Conservation (phyloP, 2,113 vertebrate species). For the Lontra canadensis region DNA sequence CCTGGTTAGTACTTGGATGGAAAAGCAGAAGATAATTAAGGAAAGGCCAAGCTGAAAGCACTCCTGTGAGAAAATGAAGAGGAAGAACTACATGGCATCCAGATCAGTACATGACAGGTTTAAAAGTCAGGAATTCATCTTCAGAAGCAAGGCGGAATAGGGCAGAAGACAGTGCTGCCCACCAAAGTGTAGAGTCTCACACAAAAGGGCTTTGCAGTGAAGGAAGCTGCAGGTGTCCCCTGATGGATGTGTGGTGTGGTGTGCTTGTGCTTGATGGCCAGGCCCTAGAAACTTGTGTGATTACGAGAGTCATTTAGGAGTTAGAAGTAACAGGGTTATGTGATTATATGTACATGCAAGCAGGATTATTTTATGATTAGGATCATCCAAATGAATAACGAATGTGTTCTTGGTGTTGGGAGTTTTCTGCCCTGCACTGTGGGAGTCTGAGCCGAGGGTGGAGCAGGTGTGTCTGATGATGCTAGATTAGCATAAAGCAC, state of each 20-base stretch:
- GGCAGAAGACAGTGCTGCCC: neutral
- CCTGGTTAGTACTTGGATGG: no score
- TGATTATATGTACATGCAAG: neutral
- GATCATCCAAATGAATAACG: neutral
- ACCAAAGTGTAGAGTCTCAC: neutral
- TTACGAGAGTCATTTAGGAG: neutral
- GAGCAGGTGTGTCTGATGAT: neutral
- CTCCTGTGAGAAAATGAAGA: neutral
- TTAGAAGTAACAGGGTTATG: neutral
- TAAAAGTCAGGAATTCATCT: neutral
- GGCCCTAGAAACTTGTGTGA: neutral
- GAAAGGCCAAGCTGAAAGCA: neutral
- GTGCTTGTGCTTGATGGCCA: neutral
- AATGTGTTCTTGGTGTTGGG: neutral
- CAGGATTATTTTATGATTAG: neutral
- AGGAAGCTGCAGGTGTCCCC: neutral
- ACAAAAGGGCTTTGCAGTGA: neutral
- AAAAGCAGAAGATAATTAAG: neutral
- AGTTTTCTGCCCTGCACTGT: neutral
- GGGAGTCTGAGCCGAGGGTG: neutral
- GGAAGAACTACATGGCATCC: neutral
- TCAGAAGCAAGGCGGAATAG: neutral
- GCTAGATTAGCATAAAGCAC: neutral
- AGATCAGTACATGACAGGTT: neutral
- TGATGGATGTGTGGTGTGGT: neutral